A percentile compares a stretch with the other conserved stretches of the same genome.
Evolutionary conservation across 92 coral and sea anemone species (phyloP).

Genomic region (Bergia puertoricense): DNA sequence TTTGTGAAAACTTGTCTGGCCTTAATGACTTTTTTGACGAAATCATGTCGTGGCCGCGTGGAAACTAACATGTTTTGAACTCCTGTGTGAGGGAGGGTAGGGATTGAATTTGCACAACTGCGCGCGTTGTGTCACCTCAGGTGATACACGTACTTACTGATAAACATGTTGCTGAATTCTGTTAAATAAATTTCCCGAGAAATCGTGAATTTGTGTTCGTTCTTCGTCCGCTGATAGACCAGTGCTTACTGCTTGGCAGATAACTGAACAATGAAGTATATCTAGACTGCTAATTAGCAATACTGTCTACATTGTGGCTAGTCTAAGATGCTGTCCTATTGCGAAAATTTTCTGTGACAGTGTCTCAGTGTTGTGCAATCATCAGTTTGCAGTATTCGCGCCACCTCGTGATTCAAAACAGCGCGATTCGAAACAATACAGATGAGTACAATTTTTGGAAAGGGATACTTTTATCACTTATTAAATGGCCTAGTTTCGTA

Average conservation of each 20-base stretch:
- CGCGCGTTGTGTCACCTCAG: background rate
- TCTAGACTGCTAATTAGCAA: background rate
- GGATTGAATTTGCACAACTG: background rate
- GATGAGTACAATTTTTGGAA: too few species aligned
- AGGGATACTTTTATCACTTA: too few species aligned
- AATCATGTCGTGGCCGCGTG: constrained; percentile 8
- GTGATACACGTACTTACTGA: background rate
- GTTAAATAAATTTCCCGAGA: too few species aligned
- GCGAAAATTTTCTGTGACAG: background rate
- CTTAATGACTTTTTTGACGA: background rate
- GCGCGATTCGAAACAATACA: too few species aligned
- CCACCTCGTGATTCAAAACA: too few species aligned
- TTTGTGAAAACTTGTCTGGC: background rate
- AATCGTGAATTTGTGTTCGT: background rate
- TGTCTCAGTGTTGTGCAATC: background rate
- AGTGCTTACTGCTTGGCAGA: background rate
- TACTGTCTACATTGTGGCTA: background rate
- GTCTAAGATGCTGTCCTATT: background rate
- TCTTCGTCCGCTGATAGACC: background rate
- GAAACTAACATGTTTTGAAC: background rate
- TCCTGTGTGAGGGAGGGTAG: constrained; percentile 24
- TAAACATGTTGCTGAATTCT: background rate
- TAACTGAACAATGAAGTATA: background rate
- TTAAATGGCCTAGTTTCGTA: too few species aligned
- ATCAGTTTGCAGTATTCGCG: background rate